Evolutionary conservation across 2,888 invertebrate species (phyloP).

Genomic region (Panopea generosa): DNA sequence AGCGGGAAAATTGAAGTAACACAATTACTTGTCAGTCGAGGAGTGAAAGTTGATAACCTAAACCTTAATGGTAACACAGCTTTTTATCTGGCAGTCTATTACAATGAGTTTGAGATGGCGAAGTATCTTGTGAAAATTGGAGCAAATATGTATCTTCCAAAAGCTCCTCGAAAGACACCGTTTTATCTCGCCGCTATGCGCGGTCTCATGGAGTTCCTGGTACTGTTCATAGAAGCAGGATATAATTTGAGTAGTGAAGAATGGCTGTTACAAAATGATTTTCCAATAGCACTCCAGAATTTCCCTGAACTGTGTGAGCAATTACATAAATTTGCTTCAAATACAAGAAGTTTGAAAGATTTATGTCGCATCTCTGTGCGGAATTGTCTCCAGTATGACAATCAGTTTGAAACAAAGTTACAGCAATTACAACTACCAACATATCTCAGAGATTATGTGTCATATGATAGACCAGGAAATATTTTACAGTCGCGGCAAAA

Average conservation of each 20-base stretch:
- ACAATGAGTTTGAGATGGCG: slow-evolving; percentile 73
- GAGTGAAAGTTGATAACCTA: slow-evolving; percentile 65
- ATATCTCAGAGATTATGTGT: slow-evolving; percentile 28
- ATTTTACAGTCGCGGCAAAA: not conserved
- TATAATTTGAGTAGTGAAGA: slow-evolving; percentile 70
- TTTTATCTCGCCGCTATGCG: slow-evolving; percentile 74
- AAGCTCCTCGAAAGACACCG: slow-evolving; percentile 68
- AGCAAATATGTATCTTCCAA: slow-evolving; percentile 72
- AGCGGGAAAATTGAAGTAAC: slow-evolving; percentile 72
- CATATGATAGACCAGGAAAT: slow-evolving; percentile 18
- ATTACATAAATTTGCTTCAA: slow-evolving; percentile 55
- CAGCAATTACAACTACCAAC: slow-evolving; percentile 24
- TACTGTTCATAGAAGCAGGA: slow-evolving; percentile 72
- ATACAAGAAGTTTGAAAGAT: slow-evolving; percentile 62
- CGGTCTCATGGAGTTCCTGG: slow-evolving; percentile 64
- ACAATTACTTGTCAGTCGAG: slow-evolving; percentile 65
- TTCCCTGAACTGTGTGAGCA: slow-evolving; percentile 52
- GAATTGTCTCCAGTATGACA: slow-evolving; percentile 30
- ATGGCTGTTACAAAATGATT: slow-evolving; percentile 67
- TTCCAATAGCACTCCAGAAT: slow-evolving; percentile 61
- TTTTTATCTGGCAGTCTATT: slow-evolving; percentile 77
- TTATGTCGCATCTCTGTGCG: slow-evolving; percentile 62
- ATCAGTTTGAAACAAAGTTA: slow-evolving; percentile 20
- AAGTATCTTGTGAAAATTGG: slow-evolving; percentile 72
- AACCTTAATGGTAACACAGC: slow-evolving; percentile 77